phyloP scores from a whole-genome alignment of 2,797 vertebrate species.

The Chrysolophus pictus region DNA sequence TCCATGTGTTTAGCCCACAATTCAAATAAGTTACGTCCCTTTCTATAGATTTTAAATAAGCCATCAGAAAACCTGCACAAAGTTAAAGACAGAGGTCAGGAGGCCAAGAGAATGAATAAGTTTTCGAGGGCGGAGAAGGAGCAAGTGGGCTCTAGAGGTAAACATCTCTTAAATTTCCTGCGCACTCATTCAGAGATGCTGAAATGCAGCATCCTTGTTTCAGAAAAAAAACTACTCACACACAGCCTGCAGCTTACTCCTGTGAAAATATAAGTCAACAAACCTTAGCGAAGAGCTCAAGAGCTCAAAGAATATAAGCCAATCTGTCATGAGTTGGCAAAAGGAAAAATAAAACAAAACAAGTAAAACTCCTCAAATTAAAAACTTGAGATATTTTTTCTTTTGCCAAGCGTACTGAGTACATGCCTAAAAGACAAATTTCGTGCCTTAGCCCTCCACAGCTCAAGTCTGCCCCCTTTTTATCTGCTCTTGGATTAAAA shows the following conservation, averaged over 20 bases:
- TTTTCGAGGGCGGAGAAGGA: background rate
- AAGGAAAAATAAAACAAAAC: background rate
- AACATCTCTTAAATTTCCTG: slow-evolving; percentile 26
- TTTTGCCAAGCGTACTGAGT: slow-evolving; percentile 11
- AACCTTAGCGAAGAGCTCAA: background rate
- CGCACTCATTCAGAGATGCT: background rate
- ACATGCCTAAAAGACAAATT: background rate
- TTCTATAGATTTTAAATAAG: slow-evolving; percentile 1
- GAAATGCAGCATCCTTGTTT: slow-evolving; percentile 12
- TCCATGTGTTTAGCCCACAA: slow-evolving; percentile 4
- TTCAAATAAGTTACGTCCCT: background rate
- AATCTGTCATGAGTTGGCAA: background rate
- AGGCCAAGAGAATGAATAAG: background rate
- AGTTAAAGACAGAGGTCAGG: background rate
- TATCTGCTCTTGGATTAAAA: background rate
- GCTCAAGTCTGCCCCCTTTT: background rate
- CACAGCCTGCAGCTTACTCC: background rate
- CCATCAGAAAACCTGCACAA: background rate
- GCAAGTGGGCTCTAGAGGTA: background rate
- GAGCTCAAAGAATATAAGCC: slow-evolving; percentile 9
- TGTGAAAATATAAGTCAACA: slow-evolving; percentile 13
- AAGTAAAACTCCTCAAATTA: background rate
- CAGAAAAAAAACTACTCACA: background rate
- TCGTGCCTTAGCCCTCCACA: background rate
- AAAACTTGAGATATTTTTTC: background rate